Base-by-base conservation (phyloP, 2,888 invertebrate species). In the Xestia xanthographa region DNA sequence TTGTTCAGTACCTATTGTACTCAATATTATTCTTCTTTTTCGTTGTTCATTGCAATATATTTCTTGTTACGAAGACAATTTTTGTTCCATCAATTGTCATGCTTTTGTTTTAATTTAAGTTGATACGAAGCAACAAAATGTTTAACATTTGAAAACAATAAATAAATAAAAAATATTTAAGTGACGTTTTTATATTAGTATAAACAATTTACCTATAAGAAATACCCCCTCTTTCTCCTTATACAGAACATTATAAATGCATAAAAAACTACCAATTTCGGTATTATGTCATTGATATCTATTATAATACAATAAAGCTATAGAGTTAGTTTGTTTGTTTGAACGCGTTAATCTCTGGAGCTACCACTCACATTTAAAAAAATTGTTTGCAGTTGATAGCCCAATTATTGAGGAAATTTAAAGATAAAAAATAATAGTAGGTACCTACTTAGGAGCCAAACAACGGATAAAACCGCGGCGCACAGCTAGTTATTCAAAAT, bases 141-240 rank as follows among this genome's bases (percentile, higher is more conserved):
- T 53, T 50, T n/a, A 5, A n/a, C 9, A 38, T 50, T 38, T 38
- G 5, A 38, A 67, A 50, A 22, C 5, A 50, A 50, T 67, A 48
- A 67, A 50, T 66, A 67, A 68, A n/a, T n/a, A 14, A 38, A 12
- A 38, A 20, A 38, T 26, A 68, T 38, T 68, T 26, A 3, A 67
- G 12, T 38, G n/a, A 12, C 2, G n/a, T 68, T 26, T 38, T 68
- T 38, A 14, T 20, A 50, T n/a, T n/a, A 22, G 6, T 50, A n/a
- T 50, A 48, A 48, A 48, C 3, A 29, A 66, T 29, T 26, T 26
- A 0, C 20, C 5, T 26, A 17, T 3, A 2, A 66, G 26, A 45
- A 26, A 43, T 9, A 66, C 26, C n/a, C n/a, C 8, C 9, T 29
- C 20, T 34, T n/a, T 38, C 6, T 14, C 6, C 14, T 26, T 12